phyloP scores from a whole-genome alignment of 2,113 vertebrate genomes.

The Sylvietta virens region DNA sequence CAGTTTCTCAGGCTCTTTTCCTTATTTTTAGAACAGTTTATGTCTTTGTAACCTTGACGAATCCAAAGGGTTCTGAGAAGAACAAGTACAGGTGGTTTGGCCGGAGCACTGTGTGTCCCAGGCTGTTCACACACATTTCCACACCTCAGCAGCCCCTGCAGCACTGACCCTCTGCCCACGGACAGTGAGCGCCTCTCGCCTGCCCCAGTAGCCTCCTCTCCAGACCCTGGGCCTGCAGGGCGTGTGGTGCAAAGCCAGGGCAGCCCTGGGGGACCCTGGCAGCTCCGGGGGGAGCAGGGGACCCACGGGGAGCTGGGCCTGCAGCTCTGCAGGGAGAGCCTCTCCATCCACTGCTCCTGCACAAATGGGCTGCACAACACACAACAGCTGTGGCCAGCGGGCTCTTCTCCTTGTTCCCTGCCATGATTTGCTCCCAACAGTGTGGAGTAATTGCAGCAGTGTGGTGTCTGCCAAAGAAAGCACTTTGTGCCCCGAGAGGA shows the following conservation, averaged over 20 bases:
- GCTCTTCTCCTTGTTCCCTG: not conserved
- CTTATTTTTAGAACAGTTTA: too few species aligned
- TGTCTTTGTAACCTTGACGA: too few species aligned
- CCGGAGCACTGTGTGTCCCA: too few species aligned
- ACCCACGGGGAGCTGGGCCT: fast-evolving
- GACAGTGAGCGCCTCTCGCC: fast-evolving
- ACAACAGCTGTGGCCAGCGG: fast-evolving
- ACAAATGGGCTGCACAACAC: not conserved
- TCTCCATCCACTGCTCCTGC: fast-evolving
- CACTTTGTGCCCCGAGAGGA: fast-evolving
- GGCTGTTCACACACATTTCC: too few species aligned
- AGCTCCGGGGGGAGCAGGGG: fast-evolving
- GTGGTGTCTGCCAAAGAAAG: not conserved
- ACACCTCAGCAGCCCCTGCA: fast-evolving
- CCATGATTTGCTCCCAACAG: fast-evolving
- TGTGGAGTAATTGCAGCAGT: not conserved
- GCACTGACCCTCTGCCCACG: fast-evolving
- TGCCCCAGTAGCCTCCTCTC: fast-evolving
- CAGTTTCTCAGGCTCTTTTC: too few species aligned
- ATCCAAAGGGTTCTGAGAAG: too few species aligned
- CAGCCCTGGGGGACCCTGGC: fast-evolving
- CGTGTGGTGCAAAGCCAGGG: fast-evolving
- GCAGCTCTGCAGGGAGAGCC: not conserved
- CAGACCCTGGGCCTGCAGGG: fast-evolving
- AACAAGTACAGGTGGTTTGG: too few species aligned